Evolutionary conservation across 2,113 vertebrate species (phyloP), one percentile per base, ranked within the genome.

Genomic region (Heptranchias perlo): DNA sequence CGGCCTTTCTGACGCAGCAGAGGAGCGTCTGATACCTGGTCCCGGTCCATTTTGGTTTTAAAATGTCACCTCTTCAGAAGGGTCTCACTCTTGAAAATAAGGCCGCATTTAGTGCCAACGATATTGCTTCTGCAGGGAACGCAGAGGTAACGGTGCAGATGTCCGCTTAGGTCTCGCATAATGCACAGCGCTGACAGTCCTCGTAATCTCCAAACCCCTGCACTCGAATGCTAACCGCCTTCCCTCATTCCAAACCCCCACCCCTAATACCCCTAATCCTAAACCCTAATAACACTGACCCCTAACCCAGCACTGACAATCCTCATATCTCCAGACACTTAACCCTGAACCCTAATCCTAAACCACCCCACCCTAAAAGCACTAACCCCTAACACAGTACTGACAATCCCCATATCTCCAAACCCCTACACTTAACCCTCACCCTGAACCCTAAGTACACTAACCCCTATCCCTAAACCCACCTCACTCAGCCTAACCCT

Each of bases 1-100:
- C 58, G 58, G 58, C 58, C n/a, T 64, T 3, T 28, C 89, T 93
- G 89, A 93, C 89, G 89, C 93, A 95, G 93, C 93, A 69, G 7
- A 28, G 23, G 62, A 39, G 92, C n/a, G 21, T 8, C 23, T 16
- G 16, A 47, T 35, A 1, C n/a, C n/a, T n/a, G n/a, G n/a, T 23
- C 31, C 11, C 39, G 44, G 35, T 4, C 58, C 89, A 4, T 91
- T 76, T 1, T 31, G 87, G 3, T 35, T 4, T 35, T 3, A 35
- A 54, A 5, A 28, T 58, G 49, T 16, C 49, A 35, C 87, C 52
- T 5, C 13, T 91, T 39, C 87, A 0, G n/a, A 6, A 23, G 18
- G 11, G 76, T 4, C 5, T 91, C 87, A 25, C 47, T 14, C 16
- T 58, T 3, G 31, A 35, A 58, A 61, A 92, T 39, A 54, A 54